A percentile compares a stretch with the other conserved stretches of the same genome.
These are phyloP conservation scores for Antechinus flavipes DNA, from an alignment of 2,113 vertebrate species.

Conservation along the genomic window DNA sequence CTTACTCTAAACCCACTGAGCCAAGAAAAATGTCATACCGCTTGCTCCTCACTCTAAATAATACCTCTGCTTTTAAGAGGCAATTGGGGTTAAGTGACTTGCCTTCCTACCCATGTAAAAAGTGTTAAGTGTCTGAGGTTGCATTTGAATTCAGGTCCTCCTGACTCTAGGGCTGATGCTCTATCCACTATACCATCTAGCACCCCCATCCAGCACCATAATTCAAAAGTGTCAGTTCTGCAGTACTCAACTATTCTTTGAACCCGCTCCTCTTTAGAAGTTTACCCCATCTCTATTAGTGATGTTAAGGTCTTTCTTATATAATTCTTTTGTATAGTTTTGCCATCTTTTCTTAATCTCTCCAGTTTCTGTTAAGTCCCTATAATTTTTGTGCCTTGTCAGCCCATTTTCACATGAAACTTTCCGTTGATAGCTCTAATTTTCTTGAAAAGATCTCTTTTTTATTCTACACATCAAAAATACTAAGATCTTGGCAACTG, in stretches of 20 bases:
- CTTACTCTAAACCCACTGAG: background rate
- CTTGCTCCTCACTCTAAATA: background rate
- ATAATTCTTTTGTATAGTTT: background rate
- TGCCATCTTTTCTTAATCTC: background rate
- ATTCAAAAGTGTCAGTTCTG: too few species aligned
- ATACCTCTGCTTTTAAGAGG: background rate
- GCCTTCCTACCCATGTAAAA: too few species aligned
- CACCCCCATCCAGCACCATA: too few species aligned
- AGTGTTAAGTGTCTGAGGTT: too few species aligned
- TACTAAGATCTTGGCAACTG: too few species aligned
- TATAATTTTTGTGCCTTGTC: background rate
- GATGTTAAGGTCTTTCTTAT: background rate
- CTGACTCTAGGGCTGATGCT: too few species aligned
- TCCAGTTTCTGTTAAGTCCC: background rate
- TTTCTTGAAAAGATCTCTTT: background rate
- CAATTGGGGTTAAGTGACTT: too few species aligned
- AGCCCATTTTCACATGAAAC: background rate
- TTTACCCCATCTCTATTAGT: background rate
- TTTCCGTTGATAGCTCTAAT: background rate
- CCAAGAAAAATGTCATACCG: background rate
- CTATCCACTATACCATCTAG: too few species aligned
- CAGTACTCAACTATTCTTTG: background rate
- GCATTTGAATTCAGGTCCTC: too few species aligned
- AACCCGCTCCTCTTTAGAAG: background rate
- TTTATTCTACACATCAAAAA: background rate